Conservation (phyloP, 2,797 vertebrate genomes). For the Chiloscyllium punctatum region DNA sequence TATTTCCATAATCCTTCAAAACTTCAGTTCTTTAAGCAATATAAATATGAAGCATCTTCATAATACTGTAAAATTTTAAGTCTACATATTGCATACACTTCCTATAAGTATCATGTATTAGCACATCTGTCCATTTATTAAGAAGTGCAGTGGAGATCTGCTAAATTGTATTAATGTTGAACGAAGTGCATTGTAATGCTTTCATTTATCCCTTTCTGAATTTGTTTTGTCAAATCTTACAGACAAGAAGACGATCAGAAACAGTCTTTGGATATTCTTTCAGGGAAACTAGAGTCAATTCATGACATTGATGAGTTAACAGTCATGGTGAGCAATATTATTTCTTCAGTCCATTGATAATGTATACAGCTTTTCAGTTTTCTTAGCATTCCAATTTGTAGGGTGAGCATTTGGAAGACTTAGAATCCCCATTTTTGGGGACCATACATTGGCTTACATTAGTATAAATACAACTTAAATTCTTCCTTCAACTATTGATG, state of each 20-base stretch:
- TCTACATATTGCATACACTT: background rate
- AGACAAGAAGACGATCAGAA: slow-evolving; percentile 63
- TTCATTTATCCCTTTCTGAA: background rate
- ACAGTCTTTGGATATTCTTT: slow-evolving; percentile 64
- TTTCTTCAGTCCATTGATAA: background rate
- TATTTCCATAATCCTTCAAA: too few species aligned
- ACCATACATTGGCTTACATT: background rate
- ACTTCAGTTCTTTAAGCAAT: too few species aligned
- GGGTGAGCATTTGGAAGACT: background rate
- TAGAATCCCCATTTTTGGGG: background rate
- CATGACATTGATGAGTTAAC: slow-evolving; percentile 80
- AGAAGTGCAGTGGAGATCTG: background rate
- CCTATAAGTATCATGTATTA: background rate
- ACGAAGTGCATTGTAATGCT: background rate
- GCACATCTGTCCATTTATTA: background rate
- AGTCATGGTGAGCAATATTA: slow-evolving; percentile 63
- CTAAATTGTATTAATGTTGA: background rate
- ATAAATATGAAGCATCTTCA: too few species aligned
- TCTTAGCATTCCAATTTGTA: background rate
- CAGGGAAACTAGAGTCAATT: slow-evolving; percentile 70
- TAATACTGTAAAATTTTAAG: too few species aligned
- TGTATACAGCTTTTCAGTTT: background rate
- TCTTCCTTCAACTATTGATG: background rate
- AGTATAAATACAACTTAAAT: background rate
- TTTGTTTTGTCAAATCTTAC: slow-evolving; percentile 49